A percentile compares a stretch with the other conserved stretches of the same genome.
These are phyloP conservation scores for Polyploca ridens DNA, from an alignment of 2,888 invertebrate genomes.

Conservation along the genomic window DNA sequence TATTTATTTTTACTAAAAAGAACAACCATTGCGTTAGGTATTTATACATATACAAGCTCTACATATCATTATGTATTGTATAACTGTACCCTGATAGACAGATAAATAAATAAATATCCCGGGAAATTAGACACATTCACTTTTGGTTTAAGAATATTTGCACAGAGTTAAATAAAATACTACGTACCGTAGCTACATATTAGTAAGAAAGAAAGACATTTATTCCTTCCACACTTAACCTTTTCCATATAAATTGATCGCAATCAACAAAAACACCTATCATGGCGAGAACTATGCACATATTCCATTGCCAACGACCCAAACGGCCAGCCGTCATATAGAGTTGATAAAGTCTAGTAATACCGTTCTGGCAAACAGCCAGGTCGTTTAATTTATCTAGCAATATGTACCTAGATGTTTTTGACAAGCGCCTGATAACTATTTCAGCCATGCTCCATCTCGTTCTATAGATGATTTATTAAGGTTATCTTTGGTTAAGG, in stretches of 20 bases:
- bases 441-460: slow-evolving; percentile 16
- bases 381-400: slow-evolving; percentile 35
- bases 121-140: too few relatives aligned
- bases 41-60: too few relatives aligned
- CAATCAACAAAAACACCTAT: background rate
- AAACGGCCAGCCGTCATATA: background rate
- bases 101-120: too few relatives aligned
- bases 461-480: background rate
- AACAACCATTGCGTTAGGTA: too few relatives aligned
- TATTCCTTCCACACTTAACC: too few relatives aligned
- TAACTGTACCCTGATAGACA: too few relatives aligned
- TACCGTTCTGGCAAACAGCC: slow-evolving; percentile 33
- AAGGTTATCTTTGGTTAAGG: background rate
- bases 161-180: too few relatives aligned
- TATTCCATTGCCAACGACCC: slow-evolving; percentile 2
- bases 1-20: too few relatives aligned
- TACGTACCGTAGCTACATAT: too few relatives aligned
- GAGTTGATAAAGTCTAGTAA: background rate
- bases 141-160: too few relatives aligned
- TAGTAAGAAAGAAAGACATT: too few relatives aligned
- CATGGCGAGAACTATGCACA: background rate
- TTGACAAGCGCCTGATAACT: slow-evolving; percentile 33
- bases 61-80: too few relatives aligned
- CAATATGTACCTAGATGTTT: slow-evolving; percentile 24
- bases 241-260: background rate